Conservation (phyloP, 2,888 invertebrate species). For the Drosophila infuscata region DNA sequence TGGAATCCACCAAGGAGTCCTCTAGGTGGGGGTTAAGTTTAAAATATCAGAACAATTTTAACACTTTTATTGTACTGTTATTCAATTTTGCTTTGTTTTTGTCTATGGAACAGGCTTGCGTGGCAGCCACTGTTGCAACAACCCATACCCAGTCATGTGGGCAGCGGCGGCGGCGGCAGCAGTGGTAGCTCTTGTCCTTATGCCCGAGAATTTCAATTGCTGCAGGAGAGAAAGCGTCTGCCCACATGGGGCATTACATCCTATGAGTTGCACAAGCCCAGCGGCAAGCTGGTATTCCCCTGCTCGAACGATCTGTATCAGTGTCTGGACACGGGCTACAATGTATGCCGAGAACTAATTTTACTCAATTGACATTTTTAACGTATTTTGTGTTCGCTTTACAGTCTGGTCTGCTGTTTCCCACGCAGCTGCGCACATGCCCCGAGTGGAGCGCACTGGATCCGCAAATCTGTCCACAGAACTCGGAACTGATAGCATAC, state of each 20-base stretch:
- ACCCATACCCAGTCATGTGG: constrained; percentile 88
- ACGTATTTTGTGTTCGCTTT: not conserved
- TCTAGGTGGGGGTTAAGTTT: not conserved
- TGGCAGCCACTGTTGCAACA: constrained; percentile 95
- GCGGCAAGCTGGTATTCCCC: constrained; percentile 95
- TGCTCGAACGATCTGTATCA: constrained; percentile 95
- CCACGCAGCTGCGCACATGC: constrained; percentile 87
- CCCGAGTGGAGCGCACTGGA: constrained; percentile 91
- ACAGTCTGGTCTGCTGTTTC: constrained; percentile 87
- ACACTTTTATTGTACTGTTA: not conserved
- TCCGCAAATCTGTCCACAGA: constrained; percentile 89
- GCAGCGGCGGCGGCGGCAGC: constrained; percentile 80
- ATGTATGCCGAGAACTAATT: constrained; percentile 85
- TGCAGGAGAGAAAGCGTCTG: constrained; percentile 96
- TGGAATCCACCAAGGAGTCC: not conserved
- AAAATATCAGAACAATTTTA: not conserved
- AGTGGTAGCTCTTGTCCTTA: constrained; percentile 86
- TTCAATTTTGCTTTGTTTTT: not conserved
- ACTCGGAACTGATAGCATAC: constrained; percentile 92
- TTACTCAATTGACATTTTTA: not conserved
- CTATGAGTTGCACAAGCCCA: constrained; percentile 93
- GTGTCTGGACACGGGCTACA: constrained; percentile 91
- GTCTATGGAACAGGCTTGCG: constrained; percentile 86
- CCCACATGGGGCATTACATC: constrained; percentile 97
- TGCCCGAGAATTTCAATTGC: constrained; percentile 95